Conservation (phyloP, 2,797 vertebrate species). For the Allobates femoralis region DNA sequence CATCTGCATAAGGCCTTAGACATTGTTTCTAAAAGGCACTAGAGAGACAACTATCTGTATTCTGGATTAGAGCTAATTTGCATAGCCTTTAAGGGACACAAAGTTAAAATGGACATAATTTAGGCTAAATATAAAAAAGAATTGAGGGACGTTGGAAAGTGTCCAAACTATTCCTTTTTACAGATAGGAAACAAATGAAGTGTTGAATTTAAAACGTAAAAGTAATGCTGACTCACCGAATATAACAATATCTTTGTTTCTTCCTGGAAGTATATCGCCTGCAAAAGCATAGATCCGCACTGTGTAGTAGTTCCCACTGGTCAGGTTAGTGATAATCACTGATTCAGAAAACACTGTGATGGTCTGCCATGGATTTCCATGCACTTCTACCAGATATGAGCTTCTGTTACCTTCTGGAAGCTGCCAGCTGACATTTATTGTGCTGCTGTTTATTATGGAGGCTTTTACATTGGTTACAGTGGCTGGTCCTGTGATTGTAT, state of each 20-base stretch:
- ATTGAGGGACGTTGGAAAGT: too few relatives aligned
- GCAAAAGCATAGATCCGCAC: slow-evolving; percentile 28
- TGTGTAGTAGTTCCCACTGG: slow-evolving; percentile 24
- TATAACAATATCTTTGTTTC: background rate
- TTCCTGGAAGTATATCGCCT: background rate
- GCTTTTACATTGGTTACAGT: background rate
- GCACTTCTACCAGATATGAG: slow-evolving; percentile 31
- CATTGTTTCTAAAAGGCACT: too few relatives aligned
- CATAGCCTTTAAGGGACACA: too few relatives aligned
- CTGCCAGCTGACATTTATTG: slow-evolving; percentile 32
- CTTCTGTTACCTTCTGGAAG: slow-evolving; percentile 33
- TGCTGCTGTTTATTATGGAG: slow-evolving; percentile 4
- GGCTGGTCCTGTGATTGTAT: background rate
- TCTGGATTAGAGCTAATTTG: too few relatives aligned
- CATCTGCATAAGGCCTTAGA: too few relatives aligned
- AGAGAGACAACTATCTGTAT: too few relatives aligned
- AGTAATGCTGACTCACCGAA: slow-evolving; percentile 13
- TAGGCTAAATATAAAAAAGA: too few relatives aligned
- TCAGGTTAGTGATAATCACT: slow-evolving; percentile 22
- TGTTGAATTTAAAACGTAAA: background rate
- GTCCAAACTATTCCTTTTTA: too few relatives aligned
- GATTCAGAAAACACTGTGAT: slow-evolving; percentile 19
- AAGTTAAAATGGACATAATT: too few relatives aligned
- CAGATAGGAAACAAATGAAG: too few relatives aligned
- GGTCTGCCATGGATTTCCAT: background rate